Evolutionary conservation across 2,888 invertebrate genomes (phyloP).

Genomic region (Drosophila dives): DNA sequence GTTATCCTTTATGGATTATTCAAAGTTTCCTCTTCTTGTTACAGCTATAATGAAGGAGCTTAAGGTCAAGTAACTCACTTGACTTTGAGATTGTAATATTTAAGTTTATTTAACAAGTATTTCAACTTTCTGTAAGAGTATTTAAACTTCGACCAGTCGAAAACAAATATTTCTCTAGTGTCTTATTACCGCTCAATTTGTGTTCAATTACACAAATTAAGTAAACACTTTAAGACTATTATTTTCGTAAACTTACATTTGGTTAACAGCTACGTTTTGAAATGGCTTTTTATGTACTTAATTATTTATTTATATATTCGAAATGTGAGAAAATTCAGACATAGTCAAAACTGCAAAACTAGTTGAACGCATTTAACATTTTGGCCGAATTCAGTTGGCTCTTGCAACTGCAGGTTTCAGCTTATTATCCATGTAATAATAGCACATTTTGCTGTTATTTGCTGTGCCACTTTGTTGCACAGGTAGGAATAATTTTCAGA

Average conservation of each 20-base stretch:
- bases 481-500: conserved; percentile 71
- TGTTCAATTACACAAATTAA: neutral
- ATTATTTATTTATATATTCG: neutral
- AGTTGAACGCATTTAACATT: neutral
- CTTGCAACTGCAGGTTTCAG: conserved; percentile 8
- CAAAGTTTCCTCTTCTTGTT: neutral
- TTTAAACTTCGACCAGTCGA: neutral
- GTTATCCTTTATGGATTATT: neutral
- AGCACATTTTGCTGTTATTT: conserved; percentile 20
- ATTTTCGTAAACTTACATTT: neutral
- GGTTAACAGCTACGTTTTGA: neutral
- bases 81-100: neutral
- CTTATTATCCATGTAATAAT: conserved; percentile 47
- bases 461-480: conserved; percentile 63
- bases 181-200: neutral
- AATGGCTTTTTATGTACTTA: neutral
- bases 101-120: neutral
- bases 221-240: neutral
- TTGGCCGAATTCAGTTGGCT: neutral
- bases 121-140: neutral
- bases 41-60: neutral
- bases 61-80: neutral
- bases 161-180: neutral
- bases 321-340: neutral
- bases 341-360: neutral